phyloP scores from a whole-genome alignment of 2,797 vertebrate species.

The Anguilla pacifica region DNA sequence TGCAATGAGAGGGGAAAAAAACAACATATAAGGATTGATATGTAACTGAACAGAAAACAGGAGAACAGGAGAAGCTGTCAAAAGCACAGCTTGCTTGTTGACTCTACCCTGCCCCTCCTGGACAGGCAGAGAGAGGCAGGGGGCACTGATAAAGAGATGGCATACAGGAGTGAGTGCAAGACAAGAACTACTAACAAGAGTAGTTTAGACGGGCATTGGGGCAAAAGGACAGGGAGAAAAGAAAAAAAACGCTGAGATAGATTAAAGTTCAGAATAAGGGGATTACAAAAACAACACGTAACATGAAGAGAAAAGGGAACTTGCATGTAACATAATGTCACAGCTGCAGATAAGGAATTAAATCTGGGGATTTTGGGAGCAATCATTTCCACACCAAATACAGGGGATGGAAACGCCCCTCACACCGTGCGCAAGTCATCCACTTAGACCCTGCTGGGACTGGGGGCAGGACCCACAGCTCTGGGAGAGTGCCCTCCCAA shows the following conservation, averaged over 20 bases:
- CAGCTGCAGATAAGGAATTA: constrained; percentile 29
- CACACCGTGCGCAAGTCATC: constrained; percentile 27
- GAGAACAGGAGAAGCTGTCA: background rate
- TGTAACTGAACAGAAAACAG: constrained; percentile 1
- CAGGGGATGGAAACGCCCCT: constrained; percentile 22
- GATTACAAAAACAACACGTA: background rate
- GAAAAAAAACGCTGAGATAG: background rate
- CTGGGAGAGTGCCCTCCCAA: background rate
- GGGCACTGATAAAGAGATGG: background rate
- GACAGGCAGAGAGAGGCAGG: background rate
- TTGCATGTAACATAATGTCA: background rate
- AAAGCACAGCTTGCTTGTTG: background rate
- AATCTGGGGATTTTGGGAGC: constrained; percentile 41
- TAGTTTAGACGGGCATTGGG: background rate
- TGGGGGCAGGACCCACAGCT: background rate
- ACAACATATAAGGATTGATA: constrained; percentile 13
- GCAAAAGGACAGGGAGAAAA: background rate
- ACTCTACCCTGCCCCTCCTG: background rate
- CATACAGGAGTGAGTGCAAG: background rate
- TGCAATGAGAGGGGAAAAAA: background rate
- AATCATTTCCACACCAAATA: constrained; percentile 8
- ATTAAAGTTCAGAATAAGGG: background rate
- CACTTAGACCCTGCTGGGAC: constrained; percentile 14
- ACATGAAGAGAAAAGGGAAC: background rate
- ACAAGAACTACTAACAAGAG: background rate